These are phyloP conservation scores for Bergia puertoricense DNA, from an alignment of 92 coral and sea anemone genomes.

Conservation along the genomic window DNA sequence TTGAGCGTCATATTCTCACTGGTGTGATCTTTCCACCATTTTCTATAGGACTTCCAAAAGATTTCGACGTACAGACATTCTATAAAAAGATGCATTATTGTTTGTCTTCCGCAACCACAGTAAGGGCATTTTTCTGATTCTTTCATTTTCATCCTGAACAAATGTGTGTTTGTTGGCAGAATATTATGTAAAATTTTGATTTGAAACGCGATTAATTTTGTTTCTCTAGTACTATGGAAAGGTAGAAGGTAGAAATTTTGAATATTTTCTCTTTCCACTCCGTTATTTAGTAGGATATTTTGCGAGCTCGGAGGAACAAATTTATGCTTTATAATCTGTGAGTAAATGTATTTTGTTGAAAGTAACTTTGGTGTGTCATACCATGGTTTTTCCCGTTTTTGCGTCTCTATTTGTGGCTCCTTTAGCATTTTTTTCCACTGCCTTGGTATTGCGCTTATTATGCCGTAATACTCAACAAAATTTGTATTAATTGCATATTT, in stretches of 20 bases:
- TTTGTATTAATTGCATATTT: constrained; percentile 16
- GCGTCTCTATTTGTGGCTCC: constrained; percentile 5
- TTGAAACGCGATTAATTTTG: constrained; percentile 6
- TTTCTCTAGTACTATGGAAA: constrained; percentile 11
- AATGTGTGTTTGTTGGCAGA: constrained; percentile 24
- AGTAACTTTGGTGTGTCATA: constrained; percentile 20
- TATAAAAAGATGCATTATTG: too few species aligned
- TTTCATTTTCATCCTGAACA: constrained; percentile 12
- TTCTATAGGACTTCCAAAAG: too few species aligned
- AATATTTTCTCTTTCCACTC: constrained; percentile 25
- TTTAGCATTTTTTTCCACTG: constrained; percentile 26
- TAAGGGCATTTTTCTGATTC: constrained; percentile 26
- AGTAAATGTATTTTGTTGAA: constrained; percentile 14
- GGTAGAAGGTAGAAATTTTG: constrained; percentile 19
- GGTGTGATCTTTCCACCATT: too few species aligned
- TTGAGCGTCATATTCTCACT: too few species aligned
- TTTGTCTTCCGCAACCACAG: not conserved
- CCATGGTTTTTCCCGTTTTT: constrained; percentile 25
- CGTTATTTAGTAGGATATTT: constrained; percentile 19
- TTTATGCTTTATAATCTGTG: constrained; percentile 25
- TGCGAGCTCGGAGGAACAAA: constrained; percentile 27
- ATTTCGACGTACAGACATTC: too few species aligned
- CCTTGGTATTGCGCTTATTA: constrained; percentile 23
- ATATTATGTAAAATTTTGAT: not conserved
- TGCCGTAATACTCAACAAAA: constrained; percentile 1